Conservation (phyloP, 2,797 vertebrate genomes). For the Setipinna tenuifilis region DNA sequence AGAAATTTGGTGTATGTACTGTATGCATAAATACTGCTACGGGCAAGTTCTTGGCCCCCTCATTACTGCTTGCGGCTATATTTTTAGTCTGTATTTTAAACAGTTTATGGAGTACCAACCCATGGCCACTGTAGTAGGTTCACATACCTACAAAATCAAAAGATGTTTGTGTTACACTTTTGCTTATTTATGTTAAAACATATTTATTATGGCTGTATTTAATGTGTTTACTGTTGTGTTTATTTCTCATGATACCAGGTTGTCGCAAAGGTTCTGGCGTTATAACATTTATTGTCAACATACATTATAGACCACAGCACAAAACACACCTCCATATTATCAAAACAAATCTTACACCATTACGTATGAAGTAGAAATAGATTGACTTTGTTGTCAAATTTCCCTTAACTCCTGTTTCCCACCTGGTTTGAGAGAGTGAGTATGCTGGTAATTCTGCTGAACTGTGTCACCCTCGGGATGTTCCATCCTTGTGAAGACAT, state of each 20-base stretch:
- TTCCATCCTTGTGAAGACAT: constrained; percentile 97
- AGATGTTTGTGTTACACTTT: background rate
- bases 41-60: no score
- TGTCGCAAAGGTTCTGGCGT: background rate
- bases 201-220: background rate
- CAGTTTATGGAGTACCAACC: background rate
- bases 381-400: background rate
- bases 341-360: background rate
- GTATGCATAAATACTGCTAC: no score
- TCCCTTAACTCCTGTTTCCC: constrained; percentile 70
- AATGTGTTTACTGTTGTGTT: background rate
- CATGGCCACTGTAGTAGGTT: background rate
- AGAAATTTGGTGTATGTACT: no score
- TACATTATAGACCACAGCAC: background rate
- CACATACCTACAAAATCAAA: background rate
- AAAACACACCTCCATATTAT: background rate
- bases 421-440: constrained; percentile 98
- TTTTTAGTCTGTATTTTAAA: background rate
- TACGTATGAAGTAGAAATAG: background rate
- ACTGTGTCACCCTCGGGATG: constrained; percentile 98
- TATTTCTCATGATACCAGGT: background rate
- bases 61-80: background rate
- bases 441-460: constrained; percentile 98
- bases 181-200: background rate
- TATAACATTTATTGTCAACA: background rate